These are phyloP conservation scores for Caranx melampygus DNA, from an alignment of 2,113 vertebrate species.

Conservation along the genomic window DNA sequence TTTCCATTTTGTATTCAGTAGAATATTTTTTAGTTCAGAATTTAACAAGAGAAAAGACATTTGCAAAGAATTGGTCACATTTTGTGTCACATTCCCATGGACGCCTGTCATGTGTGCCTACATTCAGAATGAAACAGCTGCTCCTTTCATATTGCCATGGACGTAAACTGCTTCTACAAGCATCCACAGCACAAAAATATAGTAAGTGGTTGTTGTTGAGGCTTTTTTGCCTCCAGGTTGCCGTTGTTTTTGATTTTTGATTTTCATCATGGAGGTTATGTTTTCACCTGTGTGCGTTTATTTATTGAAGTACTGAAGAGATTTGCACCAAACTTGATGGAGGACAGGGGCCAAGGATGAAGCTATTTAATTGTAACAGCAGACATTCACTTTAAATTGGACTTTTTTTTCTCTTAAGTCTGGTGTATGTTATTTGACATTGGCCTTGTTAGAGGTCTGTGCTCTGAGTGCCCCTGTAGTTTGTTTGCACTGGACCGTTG, in stretches of 20 bases:
- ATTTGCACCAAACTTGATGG: no score
- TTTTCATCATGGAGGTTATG: no score
- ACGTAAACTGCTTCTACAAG: background rate
- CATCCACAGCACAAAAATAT: background rate
- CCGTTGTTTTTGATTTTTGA: background rate
- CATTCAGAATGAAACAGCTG: background rate
- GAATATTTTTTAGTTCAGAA: background rate
- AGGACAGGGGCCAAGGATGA: no score
- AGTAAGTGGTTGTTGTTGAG: background rate
- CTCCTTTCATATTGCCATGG: background rate
- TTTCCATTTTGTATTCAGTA: background rate
- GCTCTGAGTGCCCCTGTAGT: no score
- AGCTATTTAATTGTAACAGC: no score
- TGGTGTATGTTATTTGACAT: no score
- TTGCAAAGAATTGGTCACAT: background rate
- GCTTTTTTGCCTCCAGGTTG: slow-evolving; percentile 34
- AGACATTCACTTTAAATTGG: no score
- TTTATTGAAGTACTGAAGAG: no score
- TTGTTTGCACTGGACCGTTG: slow-evolving; percentile 30
- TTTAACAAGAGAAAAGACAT: slow-evolving; percentile 5
- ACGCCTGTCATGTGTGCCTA: background rate
- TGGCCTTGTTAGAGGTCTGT: no score
- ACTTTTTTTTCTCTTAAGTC: no score
- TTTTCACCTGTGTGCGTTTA: no score
- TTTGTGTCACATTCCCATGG: slow-evolving; percentile 6